Percentiles rank a stretch among this genome's conserved stretches.
phyloP scores from a whole-genome alignment of 2,797 vertebrate genomes.

The Sphaeramia orbicularis region DNA sequence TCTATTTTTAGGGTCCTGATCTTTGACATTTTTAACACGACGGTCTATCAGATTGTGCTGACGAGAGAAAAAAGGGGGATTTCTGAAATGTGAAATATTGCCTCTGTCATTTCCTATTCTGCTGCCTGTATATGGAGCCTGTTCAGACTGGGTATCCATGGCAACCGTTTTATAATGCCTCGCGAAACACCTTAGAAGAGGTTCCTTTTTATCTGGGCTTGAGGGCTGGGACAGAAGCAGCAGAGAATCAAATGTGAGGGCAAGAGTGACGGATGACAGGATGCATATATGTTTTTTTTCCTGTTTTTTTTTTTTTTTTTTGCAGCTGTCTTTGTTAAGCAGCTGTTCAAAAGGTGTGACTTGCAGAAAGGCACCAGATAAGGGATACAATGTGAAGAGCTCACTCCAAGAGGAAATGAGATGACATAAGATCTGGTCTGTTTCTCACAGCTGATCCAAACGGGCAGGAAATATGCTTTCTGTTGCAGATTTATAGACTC shows the following conservation, averaged over 20 bases:
- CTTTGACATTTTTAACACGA: slow-evolving; percentile 59
- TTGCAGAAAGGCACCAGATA: slow-evolving; percentile 25
- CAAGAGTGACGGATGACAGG: slow-evolving; percentile 58
- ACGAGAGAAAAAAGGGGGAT: slow-evolving; percentile 18
- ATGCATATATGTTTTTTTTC: slow-evolving; percentile 7
- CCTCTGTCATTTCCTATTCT: slow-evolving; percentile 81
- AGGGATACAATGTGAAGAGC: slow-evolving; percentile 34
- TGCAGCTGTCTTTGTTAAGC: slow-evolving; percentile 11
- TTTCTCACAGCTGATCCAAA: slow-evolving; percentile 3
- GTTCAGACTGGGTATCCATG: slow-evolving; percentile 83
- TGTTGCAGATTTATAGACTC: slow-evolving; percentile 22
- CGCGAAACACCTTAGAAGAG: slow-evolving; percentile 82
- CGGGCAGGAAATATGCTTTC: slow-evolving; percentile 5
- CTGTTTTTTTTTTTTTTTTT: slow-evolving; percentile 15
- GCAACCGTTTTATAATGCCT: slow-evolving; percentile 86
- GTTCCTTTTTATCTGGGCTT: slow-evolving; percentile 76
- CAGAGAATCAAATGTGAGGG: slow-evolving; percentile 59
- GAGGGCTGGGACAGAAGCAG: slow-evolving; percentile 61
- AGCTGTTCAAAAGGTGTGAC: slow-evolving; percentile 16
- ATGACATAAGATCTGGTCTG: slow-evolving; percentile 36
- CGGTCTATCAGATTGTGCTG: slow-evolving; percentile 23
- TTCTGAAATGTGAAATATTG: slow-evolving; percentile 73
- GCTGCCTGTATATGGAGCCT: slow-evolving; percentile 75
- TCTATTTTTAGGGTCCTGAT: slow-evolving; percentile 52
- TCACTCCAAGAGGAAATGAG: slow-evolving; percentile 25